A percentile compares a stretch with the other conserved stretches of the same genome.
phyloP scores from a whole-genome alignment of 1,140 invertebrate species.

The Macrobrachium nipponense region DNA sequence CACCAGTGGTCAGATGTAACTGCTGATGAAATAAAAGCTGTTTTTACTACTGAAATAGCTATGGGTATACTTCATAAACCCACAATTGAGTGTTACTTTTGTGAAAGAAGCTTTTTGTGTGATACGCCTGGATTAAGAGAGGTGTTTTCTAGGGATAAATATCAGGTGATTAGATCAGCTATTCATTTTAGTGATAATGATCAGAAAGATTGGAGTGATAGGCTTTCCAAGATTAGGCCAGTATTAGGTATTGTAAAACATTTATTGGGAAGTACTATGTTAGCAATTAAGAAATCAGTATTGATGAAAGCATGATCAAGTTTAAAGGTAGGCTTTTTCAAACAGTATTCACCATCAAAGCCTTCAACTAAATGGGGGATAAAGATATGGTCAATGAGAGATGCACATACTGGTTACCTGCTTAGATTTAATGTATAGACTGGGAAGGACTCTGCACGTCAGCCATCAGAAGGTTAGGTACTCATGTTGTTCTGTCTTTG shows the following conservation, averaged over 20 bases:
- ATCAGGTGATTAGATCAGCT: neutral
- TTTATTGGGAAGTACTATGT: neutral
- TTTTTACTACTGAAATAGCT: slow-evolving; percentile 13
- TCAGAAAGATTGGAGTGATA: no score
- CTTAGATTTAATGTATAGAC: slow-evolving; percentile 18
- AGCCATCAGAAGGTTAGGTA: neutral
- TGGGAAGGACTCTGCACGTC: neutral
- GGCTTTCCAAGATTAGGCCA: slow-evolving; percentile 31
- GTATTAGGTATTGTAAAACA: slow-evolving; percentile 1
- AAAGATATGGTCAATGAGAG: slow-evolving; percentile 27
- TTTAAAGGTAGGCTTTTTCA: slow-evolving; percentile 20
- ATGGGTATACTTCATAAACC: slow-evolving; percentile 6
- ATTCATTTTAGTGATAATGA: no score
- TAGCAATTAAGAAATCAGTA: slow-evolving; percentile 7
- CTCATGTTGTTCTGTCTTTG: slow-evolving; percentile 1
- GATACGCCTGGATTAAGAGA: slow-evolving; percentile 2
- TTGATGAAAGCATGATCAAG: no score
- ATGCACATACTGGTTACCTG: slow-evolving; percentile 19
- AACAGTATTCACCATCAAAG: slow-evolving; percentile 21
- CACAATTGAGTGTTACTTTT: slow-evolving; percentile 1
- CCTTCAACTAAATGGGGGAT: slow-evolving; percentile 29
- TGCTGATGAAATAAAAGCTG: slow-evolving; percentile 26
- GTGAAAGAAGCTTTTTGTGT: no score
- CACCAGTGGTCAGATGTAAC: slow-evolving; percentile 1
- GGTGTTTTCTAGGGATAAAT: slow-evolving; percentile 3